Evolutionary conservation across 2,113 vertebrate genomes (phyloP), one percentile per base, ranked within the genome.

Genomic region (Microtus ochrogaster): DNA sequence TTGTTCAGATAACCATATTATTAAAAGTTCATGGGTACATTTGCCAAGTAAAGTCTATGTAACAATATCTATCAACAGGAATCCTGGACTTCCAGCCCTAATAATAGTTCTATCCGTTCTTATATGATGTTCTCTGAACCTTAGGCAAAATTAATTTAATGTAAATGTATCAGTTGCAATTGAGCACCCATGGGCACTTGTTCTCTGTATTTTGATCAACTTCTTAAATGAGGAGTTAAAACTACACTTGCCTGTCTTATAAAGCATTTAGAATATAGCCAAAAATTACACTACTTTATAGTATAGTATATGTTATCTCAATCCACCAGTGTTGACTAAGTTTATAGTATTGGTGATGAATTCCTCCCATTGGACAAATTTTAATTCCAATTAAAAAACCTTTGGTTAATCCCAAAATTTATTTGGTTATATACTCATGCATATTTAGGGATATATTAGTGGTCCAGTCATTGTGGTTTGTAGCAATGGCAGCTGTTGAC

Each of bases 181-280:
- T 58, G 19, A 22, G 2, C 2, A n/a, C 19, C 11, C 11, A 22
- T n/a, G 2, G 11, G 24, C 5, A 58, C 1, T 14, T 81, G 13
- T 22, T 81, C 11, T 58, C 49, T 22, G 5, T 12, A 58, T 24
- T 81, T 81, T 81, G 49, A 24, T 13, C 10, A 81, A 13, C 10
- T 58, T 81, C 9, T 81, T 82, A 58, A 55, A 58, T 55, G 14
- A 55, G 33, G 49, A 55, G 1, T 58, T 21, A 58, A 6, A 58
- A 22, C 33, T 82, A 39, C 10, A 26, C 2, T 58, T 39, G 55
- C 6, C 21, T 58, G 5, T 39, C 14, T 3, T 24, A 82, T 58
- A 58, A 39, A 58, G 7, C 5, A 58, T 5, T 55, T 24, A 26
- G 22, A 82, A 58, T n/a, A 58, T 82, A 5, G 33, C 26, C 26